Evolutionary conservation across 1,140 invertebrate species (phyloP).

Genomic region (Drosophila prosaltans): DNA sequence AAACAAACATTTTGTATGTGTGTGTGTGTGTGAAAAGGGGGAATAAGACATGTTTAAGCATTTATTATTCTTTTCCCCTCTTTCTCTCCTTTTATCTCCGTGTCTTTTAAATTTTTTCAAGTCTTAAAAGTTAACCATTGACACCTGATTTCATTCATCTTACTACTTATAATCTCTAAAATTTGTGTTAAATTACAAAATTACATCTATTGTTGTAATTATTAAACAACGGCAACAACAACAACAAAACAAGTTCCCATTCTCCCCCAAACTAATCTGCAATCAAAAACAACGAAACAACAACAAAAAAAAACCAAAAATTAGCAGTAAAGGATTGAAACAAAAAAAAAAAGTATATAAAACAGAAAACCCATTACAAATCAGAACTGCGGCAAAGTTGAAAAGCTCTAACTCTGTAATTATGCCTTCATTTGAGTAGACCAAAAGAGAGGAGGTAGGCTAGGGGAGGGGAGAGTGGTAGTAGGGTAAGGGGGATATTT

Average conservation of each 20-base stretch:
- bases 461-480: neutral
- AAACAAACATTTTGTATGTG: slow-evolving; percentile 13
- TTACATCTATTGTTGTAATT: neutral
- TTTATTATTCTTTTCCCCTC: slow-evolving; percentile 32
- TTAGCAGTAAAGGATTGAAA: neutral
- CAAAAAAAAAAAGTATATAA: slow-evolving; percentile 21
- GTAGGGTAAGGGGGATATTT: neutral
- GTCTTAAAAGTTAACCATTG: slow-evolving; percentile 6
- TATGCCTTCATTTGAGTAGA: slow-evolving; percentile 48
- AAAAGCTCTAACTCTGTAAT: slow-evolving; percentile 69
- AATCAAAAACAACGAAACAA: neutral
- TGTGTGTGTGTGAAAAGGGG: neutral
- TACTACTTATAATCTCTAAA: neutral
- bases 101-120: slow-evolving; percentile 32
- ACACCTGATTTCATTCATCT: slow-evolving; percentile 1
- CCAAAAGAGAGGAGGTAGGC: neutral
- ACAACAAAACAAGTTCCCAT: neutral
- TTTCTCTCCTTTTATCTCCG: slow-evolving; percentile 6
- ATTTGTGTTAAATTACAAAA: neutral
- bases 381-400: slow-evolving; percentile 74
- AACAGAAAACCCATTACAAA: slow-evolving; percentile 61
- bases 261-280: neutral
- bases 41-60: slow-evolving; percentile 50
- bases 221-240: neutral
- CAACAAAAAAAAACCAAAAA: neutral